Evolutionary conservation across 2,888 invertebrate species (phyloP).

Genomic region (Muschampia plurimacula): DNA sequence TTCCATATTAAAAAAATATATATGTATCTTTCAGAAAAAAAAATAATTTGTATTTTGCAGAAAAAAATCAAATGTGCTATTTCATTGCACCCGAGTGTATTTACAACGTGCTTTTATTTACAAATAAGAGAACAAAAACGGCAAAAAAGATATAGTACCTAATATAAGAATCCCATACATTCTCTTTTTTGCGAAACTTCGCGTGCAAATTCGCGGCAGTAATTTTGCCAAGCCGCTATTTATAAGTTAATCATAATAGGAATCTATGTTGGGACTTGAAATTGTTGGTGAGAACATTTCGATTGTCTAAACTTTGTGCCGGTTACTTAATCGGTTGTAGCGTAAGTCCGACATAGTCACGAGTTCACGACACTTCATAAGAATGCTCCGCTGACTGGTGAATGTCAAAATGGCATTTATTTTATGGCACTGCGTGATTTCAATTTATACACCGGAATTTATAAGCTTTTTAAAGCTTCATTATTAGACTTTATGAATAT

Average conservation of each 20-base stretch:
- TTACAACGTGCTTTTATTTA: too few species aligned
- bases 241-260: conserved; percentile 31
- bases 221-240: conserved; percentile 22
- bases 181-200: conserved; percentile 24
- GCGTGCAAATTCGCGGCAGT: conserved; percentile 19
- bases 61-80: too few species aligned
- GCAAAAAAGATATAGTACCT: neutral
- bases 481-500: too few species aligned
- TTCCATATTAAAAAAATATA: too few species aligned
- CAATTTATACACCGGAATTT: neutral
- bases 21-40: too few species aligned
- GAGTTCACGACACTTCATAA: conserved; percentile 54
- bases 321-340: conserved; percentile 52
- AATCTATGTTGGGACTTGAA: conserved; percentile 32
- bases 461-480: neutral
- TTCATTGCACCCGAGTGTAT: too few species aligned
- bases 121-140: conserved; percentile 9
- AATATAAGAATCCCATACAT: conserved; percentile 12
- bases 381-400: conserved; percentile 46
- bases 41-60: too few species aligned
- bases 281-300: conserved; percentile 32
- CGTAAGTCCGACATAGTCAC: conserved; percentile 22
- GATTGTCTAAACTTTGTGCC: conserved; percentile 34
- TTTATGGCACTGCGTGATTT: neutral
- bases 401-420: conserved; percentile 10